Percentiles rank a stretch among this genome's conserved stretches.
Conservation (phyloP, 1,140 invertebrate species). For the Dufourea novaeangliae region DNA sequence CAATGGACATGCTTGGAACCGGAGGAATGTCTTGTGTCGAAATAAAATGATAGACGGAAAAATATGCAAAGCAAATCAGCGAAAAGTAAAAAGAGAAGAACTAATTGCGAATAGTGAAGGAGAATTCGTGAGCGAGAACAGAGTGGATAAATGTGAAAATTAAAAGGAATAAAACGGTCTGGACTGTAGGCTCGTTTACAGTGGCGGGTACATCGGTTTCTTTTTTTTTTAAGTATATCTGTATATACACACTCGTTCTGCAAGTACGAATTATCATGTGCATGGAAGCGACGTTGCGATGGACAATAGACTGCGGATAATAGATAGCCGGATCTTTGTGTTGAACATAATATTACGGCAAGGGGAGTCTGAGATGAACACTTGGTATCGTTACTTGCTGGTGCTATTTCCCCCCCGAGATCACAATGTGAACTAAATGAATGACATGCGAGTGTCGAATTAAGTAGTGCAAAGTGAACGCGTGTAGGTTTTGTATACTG, state of each 20-base stretch:
- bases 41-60: slow-evolving; percentile 28
- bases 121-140: neutral
- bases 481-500: slow-evolving; percentile 8
- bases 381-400: neutral
- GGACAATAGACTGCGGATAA: slow-evolving; percentile 54
- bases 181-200: neutral
- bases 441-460: slow-evolving; percentile 14
- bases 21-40: neutral
- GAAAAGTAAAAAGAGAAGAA: neutral
- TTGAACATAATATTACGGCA: slow-evolving; percentile 47
- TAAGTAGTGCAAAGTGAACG: slow-evolving; percentile 4
- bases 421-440: neutral
- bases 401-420: neutral
- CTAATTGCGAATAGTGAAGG: neutral
- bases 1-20: slow-evolving; percentile 24
- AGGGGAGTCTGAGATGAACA: slow-evolving; percentile 19
- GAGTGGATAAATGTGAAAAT: slow-evolving; percentile 13
- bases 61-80: slow-evolving; percentile 39
- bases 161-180: neutral
- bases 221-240: neutral
- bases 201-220: neutral
- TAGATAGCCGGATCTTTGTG: slow-evolving; percentile 44
- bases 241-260: slow-evolving; percentile 13
- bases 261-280: slow-evolving; percentile 62
- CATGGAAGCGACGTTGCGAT: slow-evolving; percentile 58